Percentiles rank a stretch among this genome's conserved stretches.
Conservation (phyloP, 2,888 invertebrate genomes). For the Suillia variegata region DNA sequence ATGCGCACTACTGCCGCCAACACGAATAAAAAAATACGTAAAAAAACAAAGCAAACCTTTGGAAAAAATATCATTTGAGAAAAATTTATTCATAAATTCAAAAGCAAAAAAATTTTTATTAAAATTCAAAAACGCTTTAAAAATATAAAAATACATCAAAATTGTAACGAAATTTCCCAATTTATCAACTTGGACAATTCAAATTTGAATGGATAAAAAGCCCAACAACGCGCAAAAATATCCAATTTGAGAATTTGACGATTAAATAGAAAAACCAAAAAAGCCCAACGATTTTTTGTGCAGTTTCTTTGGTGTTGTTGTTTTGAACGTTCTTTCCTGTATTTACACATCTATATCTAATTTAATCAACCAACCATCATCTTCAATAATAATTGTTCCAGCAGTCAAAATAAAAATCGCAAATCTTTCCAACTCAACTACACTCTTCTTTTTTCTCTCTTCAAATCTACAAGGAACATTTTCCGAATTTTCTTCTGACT, state of each 20-base stretch:
- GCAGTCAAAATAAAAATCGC: too few species aligned
- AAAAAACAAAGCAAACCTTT: background rate
- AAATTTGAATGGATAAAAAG: constrained; percentile 28
- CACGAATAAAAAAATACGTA: constrained; percentile 9
- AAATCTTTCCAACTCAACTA: too few species aligned
- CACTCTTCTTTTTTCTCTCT: too few species aligned
- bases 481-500: too few species aligned
- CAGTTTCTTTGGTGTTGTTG: constrained; percentile 33
- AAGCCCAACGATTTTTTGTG: constrained; percentile 24
- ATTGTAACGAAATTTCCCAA: constrained; percentile 36
- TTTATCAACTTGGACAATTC: constrained; percentile 19
- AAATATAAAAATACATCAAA: constrained; percentile 34
- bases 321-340: constrained; percentile 28
- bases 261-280: constrained; percentile 14
- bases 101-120: constrained; percentile 33
- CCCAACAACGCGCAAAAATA: constrained; percentile 16
- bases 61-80: constrained; percentile 27
- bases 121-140: constrained; percentile 37
- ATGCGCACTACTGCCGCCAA: too few species aligned
- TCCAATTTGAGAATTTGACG: constrained; percentile 27
- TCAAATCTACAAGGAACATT: too few species aligned
- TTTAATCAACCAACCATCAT: too few species aligned
- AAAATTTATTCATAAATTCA: constrained; percentile 29
- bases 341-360: constrained; percentile 12
- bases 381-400: too few species aligned